phyloP scores from a whole-genome alignment of 2,797 vertebrate genomes.

The Mormyrops attenuatus region DNA sequence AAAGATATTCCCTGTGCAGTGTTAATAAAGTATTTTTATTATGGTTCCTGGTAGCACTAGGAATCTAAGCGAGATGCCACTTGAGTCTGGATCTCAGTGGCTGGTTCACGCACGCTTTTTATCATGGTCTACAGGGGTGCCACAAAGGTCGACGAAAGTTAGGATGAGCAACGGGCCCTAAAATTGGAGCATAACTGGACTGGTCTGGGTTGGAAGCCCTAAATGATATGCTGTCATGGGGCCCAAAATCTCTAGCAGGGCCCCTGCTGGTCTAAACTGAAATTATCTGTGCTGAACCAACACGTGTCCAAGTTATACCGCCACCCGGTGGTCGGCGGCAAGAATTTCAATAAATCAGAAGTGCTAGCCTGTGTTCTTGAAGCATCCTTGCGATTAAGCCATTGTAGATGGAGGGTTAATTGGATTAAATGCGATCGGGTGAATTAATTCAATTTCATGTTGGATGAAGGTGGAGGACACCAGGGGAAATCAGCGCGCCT shows the following conservation, averaged over 20 bases:
- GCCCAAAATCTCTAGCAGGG: neutral
- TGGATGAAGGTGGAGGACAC: conserved; percentile 40
- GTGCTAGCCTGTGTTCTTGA: neutral
- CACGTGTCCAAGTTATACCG: neutral
- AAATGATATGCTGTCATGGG: neutral
- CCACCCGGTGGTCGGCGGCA: neutral
- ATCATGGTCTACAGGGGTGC: neutral
- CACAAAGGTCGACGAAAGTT: neutral
- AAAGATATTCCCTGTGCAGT: neutral
- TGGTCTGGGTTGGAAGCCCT: neutral
- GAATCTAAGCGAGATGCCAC: neutral
- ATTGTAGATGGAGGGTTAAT: conserved; percentile 34
- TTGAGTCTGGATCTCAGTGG: neutral
- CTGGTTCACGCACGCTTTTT: neutral
- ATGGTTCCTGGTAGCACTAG: neutral
- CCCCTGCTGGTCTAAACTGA: neutral
- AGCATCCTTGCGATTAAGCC: conserved; percentile 26
- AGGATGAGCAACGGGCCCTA: neutral
- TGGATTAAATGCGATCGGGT: conserved; percentile 38
- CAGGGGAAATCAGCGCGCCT: conserved; percentile 36
- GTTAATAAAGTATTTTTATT: neutral
- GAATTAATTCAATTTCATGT: conserved; percentile 43
- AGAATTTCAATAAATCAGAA: neutral
- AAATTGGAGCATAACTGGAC: neutral
- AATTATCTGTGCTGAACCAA: neutral